phyloP scores from a whole-genome alignment of 2,113 vertebrate genomes.

The Alligator mississippiensis region DNA sequence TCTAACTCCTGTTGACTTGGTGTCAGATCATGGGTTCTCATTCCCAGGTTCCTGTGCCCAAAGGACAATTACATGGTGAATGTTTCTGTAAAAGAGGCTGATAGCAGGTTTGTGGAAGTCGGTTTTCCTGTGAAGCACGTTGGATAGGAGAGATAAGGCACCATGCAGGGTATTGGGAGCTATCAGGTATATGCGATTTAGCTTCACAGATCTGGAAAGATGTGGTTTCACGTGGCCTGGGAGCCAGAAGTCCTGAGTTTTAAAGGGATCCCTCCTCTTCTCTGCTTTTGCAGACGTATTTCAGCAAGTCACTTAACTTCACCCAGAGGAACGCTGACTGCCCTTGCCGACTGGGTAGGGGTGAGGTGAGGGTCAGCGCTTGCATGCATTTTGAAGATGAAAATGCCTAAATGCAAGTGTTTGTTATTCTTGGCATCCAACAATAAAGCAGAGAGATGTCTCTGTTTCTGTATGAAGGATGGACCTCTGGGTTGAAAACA shows the following conservation, averaged over 20 bases:
- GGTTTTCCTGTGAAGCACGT: background rate
- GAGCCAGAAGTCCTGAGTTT: background rate
- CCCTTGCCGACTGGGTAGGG: background rate
- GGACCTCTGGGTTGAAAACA: background rate
- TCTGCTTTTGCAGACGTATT: background rate
- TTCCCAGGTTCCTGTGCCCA: background rate
- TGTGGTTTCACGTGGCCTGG: background rate
- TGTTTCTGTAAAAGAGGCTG: background rate
- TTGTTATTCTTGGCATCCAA: background rate
- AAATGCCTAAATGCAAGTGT: background rate
- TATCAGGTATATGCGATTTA: background rate
- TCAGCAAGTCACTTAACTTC: background rate
- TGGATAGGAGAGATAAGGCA: background rate
- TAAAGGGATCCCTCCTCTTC: background rate
- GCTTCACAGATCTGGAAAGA: background rate
- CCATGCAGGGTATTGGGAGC: background rate
- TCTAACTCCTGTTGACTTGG: background rate
- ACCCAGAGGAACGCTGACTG: background rate
- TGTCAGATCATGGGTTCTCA: background rate
- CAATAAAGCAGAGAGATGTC: background rate
- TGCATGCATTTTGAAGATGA: background rate
- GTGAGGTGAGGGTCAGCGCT: background rate
- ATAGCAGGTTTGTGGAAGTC: background rate
- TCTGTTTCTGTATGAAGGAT: background rate
- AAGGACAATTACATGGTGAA: fast-evolving